Evolutionary conservation across 2,113 vertebrate genomes (phyloP).

Genomic region (Callocephalon fimbriatum): DNA sequence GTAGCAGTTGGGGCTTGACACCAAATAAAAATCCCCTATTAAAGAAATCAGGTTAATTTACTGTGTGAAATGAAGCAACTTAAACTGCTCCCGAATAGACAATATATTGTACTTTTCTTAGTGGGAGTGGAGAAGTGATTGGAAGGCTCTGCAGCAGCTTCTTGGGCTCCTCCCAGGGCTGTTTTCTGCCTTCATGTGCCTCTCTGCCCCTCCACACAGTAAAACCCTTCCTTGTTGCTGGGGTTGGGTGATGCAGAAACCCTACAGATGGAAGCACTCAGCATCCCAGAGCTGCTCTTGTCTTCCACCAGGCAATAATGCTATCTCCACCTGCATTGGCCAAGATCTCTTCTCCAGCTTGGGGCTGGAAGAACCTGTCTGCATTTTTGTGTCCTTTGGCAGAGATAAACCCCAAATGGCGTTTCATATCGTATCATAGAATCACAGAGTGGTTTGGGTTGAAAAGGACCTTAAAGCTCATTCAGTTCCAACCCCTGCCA

Average conservation of each 20-base stretch:
- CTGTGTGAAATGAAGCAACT: slow-evolving; percentile 29
- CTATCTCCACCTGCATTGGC: background rate
- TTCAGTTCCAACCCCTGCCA: background rate
- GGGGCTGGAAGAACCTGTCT: background rate
- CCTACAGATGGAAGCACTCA: background rate
- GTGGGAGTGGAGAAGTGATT: background rate
- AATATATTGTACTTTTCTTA: background rate
- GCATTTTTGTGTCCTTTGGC: background rate
- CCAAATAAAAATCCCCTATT: slow-evolving; percentile 53
- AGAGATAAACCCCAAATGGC: background rate
- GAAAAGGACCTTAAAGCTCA: background rate
- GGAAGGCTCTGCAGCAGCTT: background rate
- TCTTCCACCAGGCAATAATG: background rate
- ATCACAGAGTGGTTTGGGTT: background rate
- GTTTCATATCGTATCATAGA: background rate
- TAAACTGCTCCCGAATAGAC: slow-evolving; percentile 25
- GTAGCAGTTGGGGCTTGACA: slow-evolving; percentile 37
- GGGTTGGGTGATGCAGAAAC: background rate
- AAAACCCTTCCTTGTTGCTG: background rate
- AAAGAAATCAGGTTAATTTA: slow-evolving; percentile 57
- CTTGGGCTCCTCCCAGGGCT: background rate
- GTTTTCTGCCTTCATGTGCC: background rate
- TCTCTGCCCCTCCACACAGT: accelerated
- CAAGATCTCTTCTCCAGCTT: background rate
- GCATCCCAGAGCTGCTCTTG: background rate